phyloP scores from a whole-genome alignment of 2,113 vertebrate genomes.

The Labrus mixtus region DNA sequence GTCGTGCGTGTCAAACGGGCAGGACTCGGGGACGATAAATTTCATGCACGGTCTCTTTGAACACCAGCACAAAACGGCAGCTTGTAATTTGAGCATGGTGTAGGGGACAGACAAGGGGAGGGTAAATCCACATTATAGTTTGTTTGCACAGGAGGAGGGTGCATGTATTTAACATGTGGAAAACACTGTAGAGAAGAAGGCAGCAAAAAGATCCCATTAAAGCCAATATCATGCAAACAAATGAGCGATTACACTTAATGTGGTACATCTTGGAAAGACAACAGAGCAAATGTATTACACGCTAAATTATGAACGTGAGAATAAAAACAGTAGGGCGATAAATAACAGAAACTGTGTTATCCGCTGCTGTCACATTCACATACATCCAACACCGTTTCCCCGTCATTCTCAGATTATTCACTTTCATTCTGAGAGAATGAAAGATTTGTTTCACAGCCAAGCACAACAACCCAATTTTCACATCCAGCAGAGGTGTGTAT shows the following conservation, averaged over 20 bases:
- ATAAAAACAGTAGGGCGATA: slow-evolving; percentile 55
- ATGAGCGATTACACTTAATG: slow-evolving; percentile 18
- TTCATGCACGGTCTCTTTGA: slow-evolving; percentile 59
- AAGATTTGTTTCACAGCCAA: slow-evolving; percentile 49
- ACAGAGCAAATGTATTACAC: slow-evolving; percentile 43
- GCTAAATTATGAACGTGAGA: slow-evolving; percentile 67
- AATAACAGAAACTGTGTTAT: slow-evolving; percentile 70
- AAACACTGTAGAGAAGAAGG: slow-evolving; percentile 19
- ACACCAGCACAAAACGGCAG: slow-evolving; percentile 45
- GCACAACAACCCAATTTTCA: slow-evolving; percentile 71
- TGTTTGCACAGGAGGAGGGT: slow-evolving; percentile 20
- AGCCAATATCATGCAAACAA: slow-evolving; percentile 6
- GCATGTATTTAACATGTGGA: not conserved
- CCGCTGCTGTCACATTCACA: slow-evolving; percentile 35
- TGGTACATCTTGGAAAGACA: slow-evolving; percentile 55
- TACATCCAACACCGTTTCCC: slow-evolving; percentile 33
- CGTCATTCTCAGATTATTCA: slow-evolving; percentile 49
- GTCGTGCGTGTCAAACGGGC: slow-evolving; percentile 68
- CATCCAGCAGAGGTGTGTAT: slow-evolving; percentile 60
- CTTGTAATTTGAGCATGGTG: slow-evolving; percentile 55
- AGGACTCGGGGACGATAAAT: slow-evolving; percentile 62
- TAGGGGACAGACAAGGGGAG: slow-evolving; percentile 18
- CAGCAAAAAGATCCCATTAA: slow-evolving; percentile 3
- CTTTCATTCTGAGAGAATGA: slow-evolving; percentile 58
- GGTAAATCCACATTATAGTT: slow-evolving; percentile 32